Percentiles rank a stretch among this genome's conserved stretches.
These are phyloP conservation scores for Corapipo altera DNA, from an alignment of 2,113 vertebrate genomes.

Conservation along the genomic window DNA sequence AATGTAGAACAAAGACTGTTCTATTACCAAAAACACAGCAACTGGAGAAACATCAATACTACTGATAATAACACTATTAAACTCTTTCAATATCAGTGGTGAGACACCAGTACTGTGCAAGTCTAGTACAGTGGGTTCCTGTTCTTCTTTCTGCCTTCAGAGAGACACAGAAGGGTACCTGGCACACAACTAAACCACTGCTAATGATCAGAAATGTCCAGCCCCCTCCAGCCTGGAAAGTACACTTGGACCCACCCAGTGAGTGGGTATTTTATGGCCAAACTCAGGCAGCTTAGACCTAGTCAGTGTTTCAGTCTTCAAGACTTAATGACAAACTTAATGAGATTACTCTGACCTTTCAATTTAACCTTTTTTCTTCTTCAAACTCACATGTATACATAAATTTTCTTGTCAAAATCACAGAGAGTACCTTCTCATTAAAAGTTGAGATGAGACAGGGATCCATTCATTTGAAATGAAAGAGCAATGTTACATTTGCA, in stretches of 20 bases:
- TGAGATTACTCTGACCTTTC: background rate
- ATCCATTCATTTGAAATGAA: background rate
- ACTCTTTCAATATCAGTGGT: background rate
- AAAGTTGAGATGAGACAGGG: background rate
- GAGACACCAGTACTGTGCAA: background rate
- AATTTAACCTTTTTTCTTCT: background rate
- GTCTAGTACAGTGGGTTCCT: accelerated
- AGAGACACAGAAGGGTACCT: too few relatives aligned
- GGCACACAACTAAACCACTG: background rate
- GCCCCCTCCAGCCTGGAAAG: background rate
- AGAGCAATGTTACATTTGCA: background rate
- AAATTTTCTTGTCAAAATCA: slow-evolving; percentile 4
- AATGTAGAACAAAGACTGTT: background rate
- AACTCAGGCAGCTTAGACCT: background rate
- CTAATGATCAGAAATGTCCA: background rate
- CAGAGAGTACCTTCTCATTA: background rate
- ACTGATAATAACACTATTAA: background rate
- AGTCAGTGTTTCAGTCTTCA: background rate
- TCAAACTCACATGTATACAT: background rate
- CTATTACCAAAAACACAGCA: background rate
- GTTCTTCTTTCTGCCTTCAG: background rate
- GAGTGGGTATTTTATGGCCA: background rate
- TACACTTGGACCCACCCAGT: background rate
- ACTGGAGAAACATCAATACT: background rate
- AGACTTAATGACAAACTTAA: background rate